These are phyloP conservation scores for Clangula hyemalis DNA, from an alignment of 2,797 vertebrate genomes.

Conservation along the genomic window DNA sequence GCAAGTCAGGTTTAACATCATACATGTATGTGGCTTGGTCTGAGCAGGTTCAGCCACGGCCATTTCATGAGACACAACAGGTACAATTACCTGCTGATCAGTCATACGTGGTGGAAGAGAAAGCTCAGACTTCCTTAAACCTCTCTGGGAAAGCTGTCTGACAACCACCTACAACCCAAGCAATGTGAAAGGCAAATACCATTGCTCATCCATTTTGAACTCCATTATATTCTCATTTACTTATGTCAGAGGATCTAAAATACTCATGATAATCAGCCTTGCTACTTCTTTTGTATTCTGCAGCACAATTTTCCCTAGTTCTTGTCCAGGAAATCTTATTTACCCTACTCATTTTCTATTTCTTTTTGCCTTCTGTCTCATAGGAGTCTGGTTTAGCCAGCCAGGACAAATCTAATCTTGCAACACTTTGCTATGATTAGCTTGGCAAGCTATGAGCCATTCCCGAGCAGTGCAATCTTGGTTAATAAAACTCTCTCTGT, in stretches of 20 bases:
- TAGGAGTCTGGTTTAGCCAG: not conserved
- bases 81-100: not conserved
- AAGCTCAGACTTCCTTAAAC: not conserved
- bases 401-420: constrained; percentile 47
- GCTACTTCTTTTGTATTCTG: not conserved
- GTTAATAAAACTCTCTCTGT: constrained; percentile 56
- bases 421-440: constrained; percentile 22
- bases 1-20: not conserved
- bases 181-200: not conserved
- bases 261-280: not conserved
- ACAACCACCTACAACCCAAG: not conserved
- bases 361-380: constrained; percentile 19
- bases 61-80: not conserved
- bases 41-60: not conserved
- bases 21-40: not conserved
- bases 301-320: not conserved
- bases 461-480: not conserved
- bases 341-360: not conserved
- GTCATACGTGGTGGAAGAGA: not conserved
- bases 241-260: not conserved
- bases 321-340: not conserved
- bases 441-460: constrained; percentile 16
- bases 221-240: not conserved
- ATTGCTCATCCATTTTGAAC: not conserved
- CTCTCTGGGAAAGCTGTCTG: not conserved